These are phyloP conservation scores for Ctenopoma kingsleyae DNA, from an alignment of 2,797 vertebrate genomes.

Conservation along the genomic window DNA sequence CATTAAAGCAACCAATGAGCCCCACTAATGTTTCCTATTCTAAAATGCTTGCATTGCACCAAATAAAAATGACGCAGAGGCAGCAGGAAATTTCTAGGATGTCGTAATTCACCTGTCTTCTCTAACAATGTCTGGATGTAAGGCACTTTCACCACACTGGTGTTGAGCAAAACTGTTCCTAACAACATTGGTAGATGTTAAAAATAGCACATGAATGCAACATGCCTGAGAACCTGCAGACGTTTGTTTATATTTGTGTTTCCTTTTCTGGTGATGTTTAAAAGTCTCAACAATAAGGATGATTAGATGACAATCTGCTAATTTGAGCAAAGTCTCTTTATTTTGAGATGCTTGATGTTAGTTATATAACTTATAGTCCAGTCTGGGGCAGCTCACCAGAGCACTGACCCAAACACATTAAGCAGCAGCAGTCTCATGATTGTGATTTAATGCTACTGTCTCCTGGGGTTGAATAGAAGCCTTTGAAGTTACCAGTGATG, in stretches of 20 bases:
- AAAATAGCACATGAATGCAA: conserved; percentile 23
- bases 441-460: conserved; percentile 49
- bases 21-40: conserved; percentile 67
- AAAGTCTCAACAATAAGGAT: neutral
- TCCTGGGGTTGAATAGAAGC: conserved; percentile 22
- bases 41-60: conserved; percentile 47
- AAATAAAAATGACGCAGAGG: conserved; percentile 54
- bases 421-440: conserved; percentile 49
- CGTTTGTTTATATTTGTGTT: neutral
- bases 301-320: conserved; percentile 7
- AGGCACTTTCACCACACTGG: neutral
- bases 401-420: conserved; percentile 36
- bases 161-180: neutral
- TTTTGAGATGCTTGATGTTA: conserved; percentile 13
- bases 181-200: conserved; percentile 8
- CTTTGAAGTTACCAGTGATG: conserved; percentile 40
- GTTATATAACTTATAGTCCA: conserved; percentile 40
- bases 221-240: conserved; percentile 1
- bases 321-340: conserved; percentile 33
- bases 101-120: conserved; percentile 52
- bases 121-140: conserved; percentile 52
- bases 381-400: conserved; percentile 27
- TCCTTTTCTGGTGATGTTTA: neutral
- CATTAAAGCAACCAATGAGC: conserved; percentile 75
- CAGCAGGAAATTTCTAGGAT: conserved; percentile 48